Evolutionary conservation across 2,797 vertebrate species (phyloP), one percentile per base, ranked within the genome.

Genomic region (Gallinago solitaria): DNA sequence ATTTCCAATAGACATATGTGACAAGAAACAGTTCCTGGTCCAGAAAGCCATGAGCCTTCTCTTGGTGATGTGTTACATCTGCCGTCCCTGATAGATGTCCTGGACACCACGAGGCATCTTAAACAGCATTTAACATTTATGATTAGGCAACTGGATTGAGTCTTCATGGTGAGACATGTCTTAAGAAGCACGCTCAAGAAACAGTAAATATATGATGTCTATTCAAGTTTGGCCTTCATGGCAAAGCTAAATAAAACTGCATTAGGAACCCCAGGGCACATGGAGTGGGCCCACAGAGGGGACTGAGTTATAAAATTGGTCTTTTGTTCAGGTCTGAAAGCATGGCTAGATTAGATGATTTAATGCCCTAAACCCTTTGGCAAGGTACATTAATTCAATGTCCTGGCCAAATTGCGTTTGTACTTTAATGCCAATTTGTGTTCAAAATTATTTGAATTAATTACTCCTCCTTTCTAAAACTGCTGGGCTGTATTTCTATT

Each of bases 381-480:
- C 90, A 93, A 92, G 64, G 57, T 90, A 45, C 71, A 64, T 89
- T 94, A 82, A 84, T 92, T 33, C 24, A 1, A 30, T 21, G 41
- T 93, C 75, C 64, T 61, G 64, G 93, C 91, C 93, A 95, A 96
- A 83, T 50, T 41, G 16, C 61, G 45, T 67, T 94, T 61, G 56
- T 41, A 67, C 33, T 70, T 93, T 79, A 92, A 90, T 73, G 91
- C 80, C 61, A 95, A 93, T 63, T 93, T 90, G 60, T 89, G 51
- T 77, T 90, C 83, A 95, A 70, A 92, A 74, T 71, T 70, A 94
- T 90, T 92, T 89, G 19, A 87, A 95, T 88, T 96, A 90, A 94
- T 84, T 95, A 75, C 81, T 94, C 53, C 67, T 85, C 43, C 43
- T 65, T 88, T 94, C 80, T 68, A 47, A 74, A 87, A 82, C 54